Evolutionary conservation across 2,888 invertebrate species (phyloP).

Genomic region (Cylindroiulus punctatus): DNA sequence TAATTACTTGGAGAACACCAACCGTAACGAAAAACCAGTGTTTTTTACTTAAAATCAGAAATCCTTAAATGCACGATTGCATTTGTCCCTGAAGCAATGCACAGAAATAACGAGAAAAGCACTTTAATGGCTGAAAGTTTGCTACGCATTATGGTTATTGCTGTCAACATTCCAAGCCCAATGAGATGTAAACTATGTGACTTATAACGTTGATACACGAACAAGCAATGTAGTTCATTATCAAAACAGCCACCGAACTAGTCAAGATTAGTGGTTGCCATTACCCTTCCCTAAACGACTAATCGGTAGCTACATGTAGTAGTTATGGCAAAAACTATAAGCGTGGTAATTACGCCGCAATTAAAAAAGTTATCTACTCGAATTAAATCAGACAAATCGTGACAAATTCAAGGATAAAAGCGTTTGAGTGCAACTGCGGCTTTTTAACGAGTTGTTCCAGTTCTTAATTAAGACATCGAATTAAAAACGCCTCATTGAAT

Average conservation of each 20-base stretch:
- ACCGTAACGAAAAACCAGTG: too few relatives aligned
- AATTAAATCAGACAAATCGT: slow-evolving; percentile 20
- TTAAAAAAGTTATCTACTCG: background rate
- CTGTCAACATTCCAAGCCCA: background rate
- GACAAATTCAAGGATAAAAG: slow-evolving; percentile 26
- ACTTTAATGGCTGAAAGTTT: too few relatives aligned
- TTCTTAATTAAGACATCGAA: slow-evolving; percentile 25
- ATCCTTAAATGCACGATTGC: too few relatives aligned
- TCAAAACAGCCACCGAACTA: background rate
- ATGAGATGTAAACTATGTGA: background rate
- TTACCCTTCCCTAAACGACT: too few relatives aligned
- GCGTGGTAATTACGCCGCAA: background rate
- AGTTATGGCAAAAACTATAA: background rate
- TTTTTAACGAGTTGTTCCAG: background rate
- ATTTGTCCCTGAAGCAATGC: too few relatives aligned
- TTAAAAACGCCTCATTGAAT: slow-evolving; percentile 10
- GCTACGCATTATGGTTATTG: background rate
- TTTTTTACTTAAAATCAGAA: too few relatives aligned
- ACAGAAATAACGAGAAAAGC: too few relatives aligned
- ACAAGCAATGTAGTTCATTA: too few relatives aligned
- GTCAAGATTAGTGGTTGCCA: background rate
- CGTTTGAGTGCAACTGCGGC: background rate
- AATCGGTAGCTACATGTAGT: background rate
- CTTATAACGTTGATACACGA: background rate
- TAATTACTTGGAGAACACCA: too few relatives aligned